A percentile compares a stretch with the other conserved stretches of the same genome.
phyloP scores from a whole-genome alignment of 1,140 invertebrate species.

The Leptonema lineaticorne region DNA sequence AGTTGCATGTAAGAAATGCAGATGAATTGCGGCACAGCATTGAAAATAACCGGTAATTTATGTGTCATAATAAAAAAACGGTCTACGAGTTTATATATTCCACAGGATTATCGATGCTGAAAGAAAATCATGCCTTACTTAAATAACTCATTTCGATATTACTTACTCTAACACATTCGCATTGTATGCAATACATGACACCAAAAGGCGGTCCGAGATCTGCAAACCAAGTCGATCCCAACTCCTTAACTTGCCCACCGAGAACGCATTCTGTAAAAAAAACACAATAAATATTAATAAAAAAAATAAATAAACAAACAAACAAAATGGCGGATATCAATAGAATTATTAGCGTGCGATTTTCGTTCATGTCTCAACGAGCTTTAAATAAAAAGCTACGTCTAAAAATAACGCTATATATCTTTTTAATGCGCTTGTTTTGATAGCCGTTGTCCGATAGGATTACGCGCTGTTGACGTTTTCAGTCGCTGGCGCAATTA shows the following conservation, averaged over 20 bases:
- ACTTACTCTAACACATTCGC: slow-evolving; percentile 89
- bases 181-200: slow-evolving; percentile 90
- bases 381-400: neutral
- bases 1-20: too few relatives aligned
- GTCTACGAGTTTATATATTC: too few relatives aligned
- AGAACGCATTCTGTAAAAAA: slow-evolving; percentile 83
- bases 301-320: neutral
- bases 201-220: slow-evolving; percentile 89
- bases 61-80: too few relatives aligned
- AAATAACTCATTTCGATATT: too few relatives aligned
- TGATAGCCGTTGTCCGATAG: slow-evolving; percentile 9
- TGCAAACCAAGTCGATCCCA: slow-evolving; percentile 86
- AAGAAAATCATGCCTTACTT: too few relatives aligned
- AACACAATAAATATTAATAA: slow-evolving; percentile 7
- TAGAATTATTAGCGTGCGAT: neutral
- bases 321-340: neutral
- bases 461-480: slow-evolving; percentile 2
- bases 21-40: too few relatives aligned
- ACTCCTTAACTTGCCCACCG: slow-evolving; percentile 79
- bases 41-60: too few relatives aligned
- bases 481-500: neutral
- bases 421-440: slow-evolving; percentile 19
- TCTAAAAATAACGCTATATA: neutral
- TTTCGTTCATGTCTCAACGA: too few relatives aligned
- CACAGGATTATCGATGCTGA: too few relatives aligned